Evolutionary conservation across 2,113 vertebrate genomes (phyloP).

Genomic region (Lucifuga dentata): DNA sequence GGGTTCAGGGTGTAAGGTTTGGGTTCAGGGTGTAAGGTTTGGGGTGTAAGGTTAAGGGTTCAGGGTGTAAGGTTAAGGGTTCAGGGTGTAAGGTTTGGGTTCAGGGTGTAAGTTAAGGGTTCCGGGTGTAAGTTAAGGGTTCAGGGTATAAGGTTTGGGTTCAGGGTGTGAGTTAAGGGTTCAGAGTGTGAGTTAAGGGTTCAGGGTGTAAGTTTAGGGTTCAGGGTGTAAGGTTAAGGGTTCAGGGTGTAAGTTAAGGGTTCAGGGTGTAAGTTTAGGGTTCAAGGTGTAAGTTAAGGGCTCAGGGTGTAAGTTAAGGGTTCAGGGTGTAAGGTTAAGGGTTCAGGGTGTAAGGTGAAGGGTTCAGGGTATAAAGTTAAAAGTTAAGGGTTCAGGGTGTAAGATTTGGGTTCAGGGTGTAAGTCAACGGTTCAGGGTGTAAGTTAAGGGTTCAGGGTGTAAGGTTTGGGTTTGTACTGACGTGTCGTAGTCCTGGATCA

Average conservation of each 20-base stretch:
- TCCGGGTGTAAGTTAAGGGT: too few relatives aligned
- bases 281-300: too few relatives aligned
- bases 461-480: constrained; percentile 65
- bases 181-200: not conserved
- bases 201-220: not conserved
- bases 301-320: too few relatives aligned
- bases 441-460: not conserved
- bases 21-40: not conserved
- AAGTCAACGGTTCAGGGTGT: too few relatives aligned
- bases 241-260: not conserved
- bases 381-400: not conserved
- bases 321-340: too few relatives aligned
- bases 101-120: too few relatives aligned
- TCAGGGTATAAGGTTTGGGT: too few relatives aligned
- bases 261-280: too few relatives aligned
- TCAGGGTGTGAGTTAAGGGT: too few relatives aligned
- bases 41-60: not conserved
- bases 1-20: not conserved
- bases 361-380: not conserved
- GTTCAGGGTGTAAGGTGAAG: not conserved
- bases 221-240: not conserved
- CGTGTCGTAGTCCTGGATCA: constrained; percentile 94
- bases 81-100: not conserved
- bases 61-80: not conserved
- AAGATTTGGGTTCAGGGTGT: not conserved